Conservation (phyloP, 2,113 vertebrate genomes). For the Myiagra hebetior region DNA sequence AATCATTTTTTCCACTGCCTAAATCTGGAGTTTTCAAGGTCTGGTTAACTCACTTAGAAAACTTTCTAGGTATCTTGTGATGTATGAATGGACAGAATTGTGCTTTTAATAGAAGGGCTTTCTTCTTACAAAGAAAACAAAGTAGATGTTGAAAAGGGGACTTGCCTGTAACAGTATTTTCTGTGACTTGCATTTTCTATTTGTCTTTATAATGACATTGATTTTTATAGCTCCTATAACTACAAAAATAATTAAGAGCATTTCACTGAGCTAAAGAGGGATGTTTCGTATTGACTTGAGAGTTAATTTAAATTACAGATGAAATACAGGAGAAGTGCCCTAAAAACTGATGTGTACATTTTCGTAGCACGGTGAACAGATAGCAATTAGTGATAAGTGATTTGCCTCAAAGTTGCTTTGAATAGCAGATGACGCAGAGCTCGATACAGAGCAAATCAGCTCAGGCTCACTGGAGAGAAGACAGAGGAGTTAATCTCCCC, state of each 20-base stretch:
- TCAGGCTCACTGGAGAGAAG: not conserved
- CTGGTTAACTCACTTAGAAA: not conserved
- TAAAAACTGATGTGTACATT: not conserved
- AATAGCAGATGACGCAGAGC: not conserved
- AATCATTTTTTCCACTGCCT: not conserved
- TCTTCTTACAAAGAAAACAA: not conserved
- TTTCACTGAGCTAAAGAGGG: not conserved
- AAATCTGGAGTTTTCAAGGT: not conserved
- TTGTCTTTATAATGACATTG: constrained; percentile 6
- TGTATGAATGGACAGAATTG: not conserved
- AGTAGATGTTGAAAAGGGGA: not conserved
- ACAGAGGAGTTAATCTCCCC: not conserved
- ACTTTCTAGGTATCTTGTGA: not conserved
- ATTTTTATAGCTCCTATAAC: not conserved
- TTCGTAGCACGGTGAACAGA: not conserved
- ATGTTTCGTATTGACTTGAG: not conserved
- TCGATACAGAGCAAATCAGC: not conserved
- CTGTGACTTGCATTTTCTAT: not conserved
- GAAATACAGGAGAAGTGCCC: not conserved
- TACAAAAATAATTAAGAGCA: constrained; percentile 16
- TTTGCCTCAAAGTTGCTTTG: constrained; percentile 19
- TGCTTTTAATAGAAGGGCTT: not conserved
- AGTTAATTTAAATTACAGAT: constrained; percentile 50
- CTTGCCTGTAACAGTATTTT: not conserved
- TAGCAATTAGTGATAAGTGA: constrained; percentile 32